Base-by-base conservation (phyloP, 1,140 invertebrate genomes). In the Drosophila eugracilis region DNA sequence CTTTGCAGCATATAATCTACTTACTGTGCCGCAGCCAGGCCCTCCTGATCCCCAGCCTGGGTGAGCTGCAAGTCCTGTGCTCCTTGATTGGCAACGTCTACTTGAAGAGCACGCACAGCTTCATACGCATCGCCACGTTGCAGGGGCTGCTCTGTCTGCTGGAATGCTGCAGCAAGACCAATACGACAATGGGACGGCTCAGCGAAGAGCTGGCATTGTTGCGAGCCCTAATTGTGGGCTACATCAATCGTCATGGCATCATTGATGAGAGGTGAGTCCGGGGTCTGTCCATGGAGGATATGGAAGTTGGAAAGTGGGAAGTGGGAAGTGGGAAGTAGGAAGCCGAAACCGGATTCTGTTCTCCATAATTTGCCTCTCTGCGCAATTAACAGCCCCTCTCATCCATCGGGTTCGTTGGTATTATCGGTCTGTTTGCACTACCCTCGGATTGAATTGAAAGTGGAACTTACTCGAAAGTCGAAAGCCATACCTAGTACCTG, bases 121-220 rank as follows among this genome's bases (percentile, higher is more conserved):
- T 78, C 93, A 95, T 92, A 92, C 93, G 94, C 80, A 94, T 96
- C 34, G 93, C 95, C 9, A 93, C 95, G 24, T 90, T 97, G 15
- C 94, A 96, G 86, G 96, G 96, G 1, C 91, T 95, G n/a, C 91
- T 97, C 5, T 97, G 96, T 90, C 90, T 97, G 41, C 92, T 97
- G 34, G 94, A 94, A 93, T 95, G 93, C 63, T 94, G 93, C 48
- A 92, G 93, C 57, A 89, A 94, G 9, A 92, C 93, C 2, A 93
- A 93, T 58, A 94, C 93, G 49, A 92, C 93, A 15, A 92, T 93
- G 60, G 92, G 92, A 34, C 91, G 91, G 53, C 88, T 93, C 47
- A 93, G 92, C 36, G 94, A 95, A 59, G 93, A 94, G 42, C 92
- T 94, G 78, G 93, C 93, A 65, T 79, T 93, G 47, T 89, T 96